Conservation (phyloP, 2,888 invertebrate species). For the Hyposoter dolosus region DNA sequence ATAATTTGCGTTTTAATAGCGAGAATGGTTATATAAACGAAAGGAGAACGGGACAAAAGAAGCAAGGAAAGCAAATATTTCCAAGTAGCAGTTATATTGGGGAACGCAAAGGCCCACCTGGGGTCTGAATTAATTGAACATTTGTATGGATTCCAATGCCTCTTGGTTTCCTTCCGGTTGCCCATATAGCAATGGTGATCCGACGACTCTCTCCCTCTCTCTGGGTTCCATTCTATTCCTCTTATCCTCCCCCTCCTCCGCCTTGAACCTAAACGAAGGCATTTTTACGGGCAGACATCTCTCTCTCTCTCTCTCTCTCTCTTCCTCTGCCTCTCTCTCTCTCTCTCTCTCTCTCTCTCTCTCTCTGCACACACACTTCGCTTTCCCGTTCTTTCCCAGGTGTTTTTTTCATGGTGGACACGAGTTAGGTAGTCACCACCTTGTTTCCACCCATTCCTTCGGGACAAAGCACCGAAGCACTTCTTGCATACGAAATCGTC, state of each 20-base stretch:
- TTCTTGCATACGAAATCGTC: constrained; percentile 71
- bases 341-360: constrained; percentile 46
- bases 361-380: constrained; percentile 31
- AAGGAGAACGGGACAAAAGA: not conserved
- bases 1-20: not conserved
- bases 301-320: constrained; percentile 43
- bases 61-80: not conserved
- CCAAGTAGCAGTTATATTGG: constrained; percentile 35
- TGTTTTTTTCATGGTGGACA: constrained; percentile 38
- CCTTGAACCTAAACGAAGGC: constrained; percentile 12
- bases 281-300: constrained; percentile 42
- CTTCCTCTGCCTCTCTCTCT: constrained; percentile 27
- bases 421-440: constrained; percentile 60
- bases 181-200: constrained; percentile 65
- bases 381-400: not conserved
- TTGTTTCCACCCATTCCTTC: constrained; percentile 56
- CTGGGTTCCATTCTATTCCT: constrained; percentile 5
- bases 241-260: not conserved
- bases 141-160: constrained; percentile 81
- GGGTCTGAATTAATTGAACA: constrained; percentile 77
- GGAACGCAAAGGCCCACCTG: constrained; percentile 47
- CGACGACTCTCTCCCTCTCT: constrained; percentile 46
- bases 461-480: constrained; percentile 70
- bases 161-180: constrained; percentile 79
- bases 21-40: constrained; percentile 15